Evolutionary conservation across 2,888 invertebrate genomes (phyloP).

Genomic region (Ptilodon capucinus): DNA sequence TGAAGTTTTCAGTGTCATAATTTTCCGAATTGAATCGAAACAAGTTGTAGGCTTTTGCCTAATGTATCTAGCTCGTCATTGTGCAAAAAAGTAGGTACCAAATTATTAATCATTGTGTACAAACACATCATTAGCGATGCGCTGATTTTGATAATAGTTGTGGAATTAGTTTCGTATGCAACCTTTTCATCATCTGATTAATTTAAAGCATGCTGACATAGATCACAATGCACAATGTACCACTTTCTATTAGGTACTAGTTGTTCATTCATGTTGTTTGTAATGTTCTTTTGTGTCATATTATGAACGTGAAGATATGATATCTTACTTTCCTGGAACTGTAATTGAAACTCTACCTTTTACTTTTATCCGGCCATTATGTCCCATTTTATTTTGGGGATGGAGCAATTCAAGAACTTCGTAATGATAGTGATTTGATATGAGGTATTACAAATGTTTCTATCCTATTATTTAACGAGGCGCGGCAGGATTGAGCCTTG

Average conservation of each 20-base stretch:
- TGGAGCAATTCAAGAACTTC: no score
- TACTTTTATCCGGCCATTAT: no score
- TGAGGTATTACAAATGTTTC: no score
- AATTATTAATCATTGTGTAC: not conserved
- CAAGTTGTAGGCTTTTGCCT: not conserved
- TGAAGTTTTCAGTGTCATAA: no score
- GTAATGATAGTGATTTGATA: no score
- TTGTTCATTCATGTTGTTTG: not conserved
- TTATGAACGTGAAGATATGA: no score
- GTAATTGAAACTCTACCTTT: no score
- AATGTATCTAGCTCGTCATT: not conserved
- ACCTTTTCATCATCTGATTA: not conserved
- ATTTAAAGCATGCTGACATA: not conserved
- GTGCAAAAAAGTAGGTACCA: not conserved
- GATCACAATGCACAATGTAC: not conserved
- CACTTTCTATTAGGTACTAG: not conserved
- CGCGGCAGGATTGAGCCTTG: no score
- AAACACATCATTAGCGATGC: not conserved
- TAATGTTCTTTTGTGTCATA: no score
- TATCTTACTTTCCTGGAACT: no score
- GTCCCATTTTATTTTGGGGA: no score
- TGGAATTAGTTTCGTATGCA: not conserved
- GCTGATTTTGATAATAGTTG: not conserved
- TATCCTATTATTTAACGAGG: no score
- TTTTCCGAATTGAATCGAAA: not conserved